Evolutionary conservation across 2,888 invertebrate genomes (phyloP).

Genomic region (Rhorus exstirpatorius): DNA sequence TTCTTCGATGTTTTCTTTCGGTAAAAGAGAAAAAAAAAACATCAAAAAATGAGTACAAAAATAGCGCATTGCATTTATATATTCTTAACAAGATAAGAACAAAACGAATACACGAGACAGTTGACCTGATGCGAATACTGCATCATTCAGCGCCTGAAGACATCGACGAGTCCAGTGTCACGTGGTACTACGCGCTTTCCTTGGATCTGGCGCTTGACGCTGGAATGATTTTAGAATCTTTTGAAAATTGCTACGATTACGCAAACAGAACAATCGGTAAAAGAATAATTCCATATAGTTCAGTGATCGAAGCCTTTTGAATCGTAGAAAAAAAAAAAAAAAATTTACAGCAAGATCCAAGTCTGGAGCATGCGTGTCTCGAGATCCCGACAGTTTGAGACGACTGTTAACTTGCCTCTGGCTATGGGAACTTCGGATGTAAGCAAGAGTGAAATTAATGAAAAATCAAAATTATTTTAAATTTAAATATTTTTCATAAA

Average conservation of each 20-base stretch:
- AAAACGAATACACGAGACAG: constrained; percentile 86
- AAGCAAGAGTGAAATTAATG: constrained; percentile 44
- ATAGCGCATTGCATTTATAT: background rate
- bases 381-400: constrained; percentile 73
- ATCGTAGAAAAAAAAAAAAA: constrained; percentile 3
- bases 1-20: background rate
- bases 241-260: constrained; percentile 86
- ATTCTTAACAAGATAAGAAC: constrained; percentile 77
- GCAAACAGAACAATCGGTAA: constrained; percentile 82
- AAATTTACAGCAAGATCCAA: constrained; percentile 43
- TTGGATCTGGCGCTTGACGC: constrained; percentile 88
- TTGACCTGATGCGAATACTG: constrained; percentile 86
- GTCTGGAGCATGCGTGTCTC: constrained; percentile 61
- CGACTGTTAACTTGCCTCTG: constrained; percentile 73
- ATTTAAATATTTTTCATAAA: background rate
- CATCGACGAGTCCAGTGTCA: constrained; percentile 79
- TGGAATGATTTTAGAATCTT: constrained; percentile 87
- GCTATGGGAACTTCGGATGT: constrained; percentile 78
- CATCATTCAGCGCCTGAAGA: constrained; percentile 78
- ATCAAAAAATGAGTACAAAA: background rate
- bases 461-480: background rate
- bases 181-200: constrained; percentile 88
- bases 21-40: background rate
- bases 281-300: too few species aligned
- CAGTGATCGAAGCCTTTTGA: background rate